A percentile compares a stretch with the other conserved stretches of the same genome.
Evolutionary conservation across 2,888 invertebrate species (phyloP).

Genomic region (Brachycybe producta): DNA sequence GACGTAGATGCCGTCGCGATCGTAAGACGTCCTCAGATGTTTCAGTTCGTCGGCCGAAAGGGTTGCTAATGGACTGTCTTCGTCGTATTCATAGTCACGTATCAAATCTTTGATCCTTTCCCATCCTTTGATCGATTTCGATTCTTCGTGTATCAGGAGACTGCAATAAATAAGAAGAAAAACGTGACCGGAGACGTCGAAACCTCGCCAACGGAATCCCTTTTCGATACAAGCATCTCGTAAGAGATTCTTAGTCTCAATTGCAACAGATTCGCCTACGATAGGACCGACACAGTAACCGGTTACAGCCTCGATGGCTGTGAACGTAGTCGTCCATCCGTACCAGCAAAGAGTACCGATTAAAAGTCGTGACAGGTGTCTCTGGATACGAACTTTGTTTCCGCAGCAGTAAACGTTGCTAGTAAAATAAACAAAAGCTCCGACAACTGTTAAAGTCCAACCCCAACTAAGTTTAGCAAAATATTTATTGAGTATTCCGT

Average conservation of each 20-base stretch:
- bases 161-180: slow-evolving; percentile 90
- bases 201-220: slow-evolving; percentile 79
- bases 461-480: slow-evolving; percentile 97
- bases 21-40: slow-evolving; percentile 56
- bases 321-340: slow-evolving; percentile 67
- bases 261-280: slow-evolving; percentile 25
- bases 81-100: slow-evolving; percentile 61
- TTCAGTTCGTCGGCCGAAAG: slow-evolving; percentile 55
- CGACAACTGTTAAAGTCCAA: slow-evolving; percentile 71
- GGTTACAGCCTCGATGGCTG: slow-evolving; percentile 62
- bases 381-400: slow-evolving; percentile 48
- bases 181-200: slow-evolving; percentile 92
- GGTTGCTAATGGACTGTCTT: slow-evolving; percentile 51
- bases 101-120: slow-evolving; percentile 71
- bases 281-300: slow-evolving; percentile 55
- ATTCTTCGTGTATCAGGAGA: slow-evolving; percentile 84
- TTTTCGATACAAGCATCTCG: slow-evolving; percentile 55
- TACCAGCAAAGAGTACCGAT: slow-evolving; percentile 84
- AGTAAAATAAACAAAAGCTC: slow-evolving; percentile 68
- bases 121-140: slow-evolving; percentile 77
- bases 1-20: slow-evolving; percentile 65
- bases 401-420: slow-evolving; percentile 74
- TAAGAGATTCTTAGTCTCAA: slow-evolving; percentile 38
- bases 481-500: slow-evolving; percentile 79
- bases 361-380: slow-evolving; percentile 56